Conservation (phyloP, 2,113 vertebrate genomes). For the Ailurus styani region DNA sequence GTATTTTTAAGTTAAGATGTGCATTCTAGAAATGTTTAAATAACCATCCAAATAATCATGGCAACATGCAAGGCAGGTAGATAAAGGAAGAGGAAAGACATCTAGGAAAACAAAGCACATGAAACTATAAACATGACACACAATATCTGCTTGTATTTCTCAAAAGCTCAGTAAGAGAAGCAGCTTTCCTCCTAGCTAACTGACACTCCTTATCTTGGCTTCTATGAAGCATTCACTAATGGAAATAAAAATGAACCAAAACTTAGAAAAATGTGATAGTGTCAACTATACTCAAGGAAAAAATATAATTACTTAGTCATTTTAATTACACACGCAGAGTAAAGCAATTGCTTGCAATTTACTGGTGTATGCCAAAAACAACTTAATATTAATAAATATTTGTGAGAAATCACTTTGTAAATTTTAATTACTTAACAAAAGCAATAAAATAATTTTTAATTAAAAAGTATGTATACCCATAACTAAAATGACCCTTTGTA, state of each 20-base stretch:
- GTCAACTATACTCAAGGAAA: constrained; percentile 59
- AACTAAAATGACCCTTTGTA: constrained; percentile 63
- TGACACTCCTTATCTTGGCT: constrained; percentile 40
- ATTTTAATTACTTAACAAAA: constrained; percentile 73
- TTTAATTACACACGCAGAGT: constrained; percentile 69
- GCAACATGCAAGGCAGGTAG: neutral
- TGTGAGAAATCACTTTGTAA: constrained; percentile 65
- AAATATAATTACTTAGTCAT: constrained; percentile 69
- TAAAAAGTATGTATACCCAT: constrained; percentile 53
- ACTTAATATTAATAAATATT: constrained; percentile 77
- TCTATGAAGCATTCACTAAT: constrained; percentile 62
- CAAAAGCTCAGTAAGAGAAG: constrained; percentile 17
- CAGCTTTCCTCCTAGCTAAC: neutral
- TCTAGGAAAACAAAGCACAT: neutral
- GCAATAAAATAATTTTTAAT: constrained; percentile 69
- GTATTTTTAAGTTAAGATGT: neutral
- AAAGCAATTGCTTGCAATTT: constrained; percentile 67
- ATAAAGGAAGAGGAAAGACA: constrained; percentile 24
- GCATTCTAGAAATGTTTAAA: constrained; percentile 26
- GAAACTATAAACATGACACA: neutral
- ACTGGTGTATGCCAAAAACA: constrained; percentile 61
- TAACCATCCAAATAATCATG: neutral
- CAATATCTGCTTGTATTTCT: constrained; percentile 39
- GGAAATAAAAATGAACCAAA: constrained; percentile 64
- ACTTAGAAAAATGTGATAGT: constrained; percentile 66